Percentiles rank a stretch among this genome's conserved stretches.
These are phyloP conservation scores for Agrotis segetum DNA, from an alignment of 2,888 invertebrate species.

Conservation along the genomic window DNA sequence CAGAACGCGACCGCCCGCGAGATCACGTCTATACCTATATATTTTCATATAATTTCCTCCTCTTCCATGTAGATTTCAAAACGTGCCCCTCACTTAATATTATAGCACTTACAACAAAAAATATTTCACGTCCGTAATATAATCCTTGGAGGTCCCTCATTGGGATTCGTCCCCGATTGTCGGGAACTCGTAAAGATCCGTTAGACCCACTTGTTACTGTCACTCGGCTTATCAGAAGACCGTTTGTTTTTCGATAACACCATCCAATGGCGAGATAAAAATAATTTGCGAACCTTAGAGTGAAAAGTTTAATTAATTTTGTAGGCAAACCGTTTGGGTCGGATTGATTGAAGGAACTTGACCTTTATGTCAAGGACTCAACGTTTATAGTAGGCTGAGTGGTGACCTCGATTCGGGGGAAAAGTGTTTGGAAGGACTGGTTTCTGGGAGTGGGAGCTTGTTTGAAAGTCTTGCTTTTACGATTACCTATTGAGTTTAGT, in stretches of 20 bases:
- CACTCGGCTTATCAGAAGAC: slow-evolving; percentile 73
- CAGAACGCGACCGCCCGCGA: too few species aligned
- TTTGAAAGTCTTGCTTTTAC: neutral
- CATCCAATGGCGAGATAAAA: slow-evolving; percentile 70
- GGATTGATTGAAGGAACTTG: slow-evolving; percentile 51
- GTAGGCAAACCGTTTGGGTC: slow-evolving; percentile 38
- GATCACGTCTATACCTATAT: too few species aligned
- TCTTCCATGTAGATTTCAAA: too few species aligned
- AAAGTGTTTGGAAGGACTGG: neutral
- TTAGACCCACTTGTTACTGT: slow-evolving; percentile 82
- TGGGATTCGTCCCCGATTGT: slow-evolving; percentile 72
- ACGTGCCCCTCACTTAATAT: slow-evolving; percentile 1
- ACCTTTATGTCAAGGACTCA: slow-evolving; percentile 12
- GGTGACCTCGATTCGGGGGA: slow-evolving; percentile 14
- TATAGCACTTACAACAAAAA: slow-evolving; percentile 22
- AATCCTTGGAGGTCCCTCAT: slow-evolving; percentile 65
- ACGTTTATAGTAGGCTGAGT: slow-evolving; percentile 11
- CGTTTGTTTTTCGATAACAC: slow-evolving; percentile 78
- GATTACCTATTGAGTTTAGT: neutral
- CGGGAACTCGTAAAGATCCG: slow-evolving; percentile 78
- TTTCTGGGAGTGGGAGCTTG: neutral
- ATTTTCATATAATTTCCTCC: too few species aligned
- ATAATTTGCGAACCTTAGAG: slow-evolving; percentile 50
- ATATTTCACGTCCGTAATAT: slow-evolving; percentile 44
- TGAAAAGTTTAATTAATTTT: slow-evolving; percentile 64